phyloP scores from a whole-genome alignment of 2,797 vertebrate genomes.

The Acanthurus lineatus region DNA sequence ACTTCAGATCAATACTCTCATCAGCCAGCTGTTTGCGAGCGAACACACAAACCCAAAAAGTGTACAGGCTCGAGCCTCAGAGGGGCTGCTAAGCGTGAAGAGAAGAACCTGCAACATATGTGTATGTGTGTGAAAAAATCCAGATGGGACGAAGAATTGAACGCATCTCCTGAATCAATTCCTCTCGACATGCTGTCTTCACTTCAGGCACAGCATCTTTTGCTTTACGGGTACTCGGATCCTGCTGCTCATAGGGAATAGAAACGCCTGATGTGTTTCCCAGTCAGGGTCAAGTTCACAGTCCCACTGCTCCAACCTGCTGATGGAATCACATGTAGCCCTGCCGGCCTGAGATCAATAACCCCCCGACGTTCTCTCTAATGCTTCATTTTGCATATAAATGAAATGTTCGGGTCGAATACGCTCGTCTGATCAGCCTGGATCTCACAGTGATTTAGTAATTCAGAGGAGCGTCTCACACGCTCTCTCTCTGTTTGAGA shows the following conservation, averaged over 20 bases:
- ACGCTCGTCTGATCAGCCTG: conserved; percentile 22
- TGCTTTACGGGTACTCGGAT: conserved; percentile 25
- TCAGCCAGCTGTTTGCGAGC: conserved; percentile 55
- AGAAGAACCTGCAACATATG: conserved; percentile 20
- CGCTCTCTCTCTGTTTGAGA: background rate
- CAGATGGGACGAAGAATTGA: conserved; percentile 15
- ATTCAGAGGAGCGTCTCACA: conserved; percentile 1
- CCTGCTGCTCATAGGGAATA: background rate
- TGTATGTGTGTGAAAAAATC: conserved; percentile 5
- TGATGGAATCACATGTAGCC: conserved; percentile 24
- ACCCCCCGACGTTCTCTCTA: conserved; percentile 15
- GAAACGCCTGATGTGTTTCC: conserved; percentile 30
- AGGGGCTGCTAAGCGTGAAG: conserved; percentile 10
- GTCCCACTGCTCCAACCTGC: conserved; percentile 13
- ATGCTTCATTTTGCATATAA: conserved; percentile 59
- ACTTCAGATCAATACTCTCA: conserved; percentile 63
- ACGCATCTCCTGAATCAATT: conserved; percentile 36
- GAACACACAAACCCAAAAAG: conserved; percentile 4
- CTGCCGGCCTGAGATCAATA: conserved; percentile 48
- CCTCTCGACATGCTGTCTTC: conserved; percentile 33
- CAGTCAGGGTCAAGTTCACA: conserved; percentile 23
- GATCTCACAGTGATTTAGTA: conserved; percentile 28
- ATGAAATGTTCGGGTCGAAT: conserved; percentile 51
- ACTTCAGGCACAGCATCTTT: conserved; percentile 8
- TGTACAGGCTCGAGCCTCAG: conserved; percentile 7